These are phyloP conservation scores for Tetramorium bicarinatum DNA, from an alignment of 2,888 invertebrate genomes.

Conservation along the genomic window DNA sequence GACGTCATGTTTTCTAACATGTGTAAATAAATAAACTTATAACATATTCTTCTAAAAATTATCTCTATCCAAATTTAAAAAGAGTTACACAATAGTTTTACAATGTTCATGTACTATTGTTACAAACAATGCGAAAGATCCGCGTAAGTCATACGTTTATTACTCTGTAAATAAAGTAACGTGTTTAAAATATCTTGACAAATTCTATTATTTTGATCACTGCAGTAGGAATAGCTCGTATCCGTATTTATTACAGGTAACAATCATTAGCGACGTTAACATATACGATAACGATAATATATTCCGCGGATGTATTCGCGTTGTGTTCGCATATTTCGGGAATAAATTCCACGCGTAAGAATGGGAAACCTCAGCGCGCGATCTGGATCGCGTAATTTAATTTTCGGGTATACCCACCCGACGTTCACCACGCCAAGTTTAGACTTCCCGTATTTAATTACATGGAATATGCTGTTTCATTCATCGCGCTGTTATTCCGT, in stretches of 20 bases:
- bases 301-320: not conserved
- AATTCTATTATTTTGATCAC: not conserved
- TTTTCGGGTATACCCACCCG: constrained; percentile 36
- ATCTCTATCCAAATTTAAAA: not conserved
- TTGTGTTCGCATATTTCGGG: constrained; percentile 26
- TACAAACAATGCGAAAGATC: not conserved
- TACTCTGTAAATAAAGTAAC: not conserved
- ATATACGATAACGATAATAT: not conserved
- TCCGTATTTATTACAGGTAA: not conserved
- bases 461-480: constrained; percentile 17
- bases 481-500: not conserved
- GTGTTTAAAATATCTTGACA: too few species aligned
- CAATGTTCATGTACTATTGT: too few species aligned
- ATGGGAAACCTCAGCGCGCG: constrained; percentile 14
- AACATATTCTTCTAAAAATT: not conserved
- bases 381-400: constrained; percentile 39
- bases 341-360: constrained; percentile 37
- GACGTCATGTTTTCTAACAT: not conserved
- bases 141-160: not conserved
- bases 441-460: constrained; percentile 35
- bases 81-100: not conserved
- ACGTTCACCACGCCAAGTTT: constrained; percentile 28
- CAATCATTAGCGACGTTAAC: constrained; percentile 23
- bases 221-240: not conserved
- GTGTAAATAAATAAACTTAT: not conserved